phyloP scores from a whole-genome alignment of 2,113 vertebrate species.

The Myrmecobius fasciatus region DNA sequence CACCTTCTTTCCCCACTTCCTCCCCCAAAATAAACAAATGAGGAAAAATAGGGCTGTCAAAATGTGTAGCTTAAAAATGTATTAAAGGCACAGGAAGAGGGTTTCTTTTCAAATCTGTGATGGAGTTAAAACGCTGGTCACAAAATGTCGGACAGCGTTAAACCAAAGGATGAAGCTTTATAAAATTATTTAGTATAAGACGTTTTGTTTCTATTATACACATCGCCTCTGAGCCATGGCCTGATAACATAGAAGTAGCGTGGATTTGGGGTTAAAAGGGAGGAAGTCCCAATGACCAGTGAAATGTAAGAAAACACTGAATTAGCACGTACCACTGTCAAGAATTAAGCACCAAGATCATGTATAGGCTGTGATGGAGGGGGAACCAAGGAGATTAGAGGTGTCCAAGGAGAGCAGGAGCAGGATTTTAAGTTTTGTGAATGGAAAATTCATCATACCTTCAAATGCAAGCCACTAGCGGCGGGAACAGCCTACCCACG shows the following conservation, averaged over 20 bases:
- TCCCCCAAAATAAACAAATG: not conserved
- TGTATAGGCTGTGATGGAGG: not conserved
- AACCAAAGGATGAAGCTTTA: conserved; percentile 46
- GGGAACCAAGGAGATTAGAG: no score
- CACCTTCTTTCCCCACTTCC: not conserved
- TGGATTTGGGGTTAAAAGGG: not conserved
- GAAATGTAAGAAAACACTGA: not conserved
- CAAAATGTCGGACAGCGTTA: conserved; percentile 70
- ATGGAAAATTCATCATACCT: conserved; percentile 67
- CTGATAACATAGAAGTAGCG: not conserved
- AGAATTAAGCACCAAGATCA: not conserved
- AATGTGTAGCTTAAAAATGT: conserved; percentile 28
- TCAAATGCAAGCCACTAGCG: conserved; percentile 61
- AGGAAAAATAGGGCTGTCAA: conserved; percentile 8
- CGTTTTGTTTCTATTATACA: conserved; percentile 7
- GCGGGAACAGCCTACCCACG: conserved; percentile 59
- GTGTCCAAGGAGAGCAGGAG: conserved; percentile 43
- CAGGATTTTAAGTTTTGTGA: conserved; percentile 71
- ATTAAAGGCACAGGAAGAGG: not conserved
- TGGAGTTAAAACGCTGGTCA: not conserved
- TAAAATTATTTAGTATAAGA: not conserved
- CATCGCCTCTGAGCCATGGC: not conserved
- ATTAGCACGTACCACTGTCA: not conserved
- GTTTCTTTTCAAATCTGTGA: not conserved
- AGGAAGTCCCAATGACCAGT: not conserved